Base-by-base conservation (phyloP, 2,113 vertebrate species). In the Astur gentilis region DNA sequence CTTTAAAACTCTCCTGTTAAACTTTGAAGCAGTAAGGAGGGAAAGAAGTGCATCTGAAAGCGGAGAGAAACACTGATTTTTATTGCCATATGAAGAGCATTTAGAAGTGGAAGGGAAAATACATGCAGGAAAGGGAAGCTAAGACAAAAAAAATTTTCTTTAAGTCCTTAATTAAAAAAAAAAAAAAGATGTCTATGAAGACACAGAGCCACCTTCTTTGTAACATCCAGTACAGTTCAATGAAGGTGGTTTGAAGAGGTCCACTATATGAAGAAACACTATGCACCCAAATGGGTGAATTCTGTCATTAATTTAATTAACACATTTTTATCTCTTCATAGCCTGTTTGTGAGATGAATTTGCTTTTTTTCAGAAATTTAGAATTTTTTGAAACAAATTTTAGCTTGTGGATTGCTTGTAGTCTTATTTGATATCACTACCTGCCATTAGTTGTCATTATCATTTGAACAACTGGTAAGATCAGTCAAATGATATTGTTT, bases 1-100 rank as follows among this genome's bases (percentile, higher is more conserved):
- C 81, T 83, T 96, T 85, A 89, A 94, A 97, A 93, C 70, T 88
- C 92, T 86, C 65, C 36, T 94, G 72, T 61, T 90, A 86, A 97
- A 98, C 79, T 96, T 96, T 65, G 78, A 84, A 82, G 80, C 71
- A 86, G 44, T 76, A 87, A 52, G 71, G 18, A 93, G 50, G 32
- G 36, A 97, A 97, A 95, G 36, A 94, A 82, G 65, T 60, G 54
- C 15, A 90, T 60, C 29, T 62, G 25, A 50, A 84, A 84, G n/a
- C 45, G 15, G 11, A 87, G 52, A 88, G 18, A 87, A 57, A 76
- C 19, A 44, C 7, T 72, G 23, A 49, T 67, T 83, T 82, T 89
- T 90, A 40, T 49, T 86, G 18, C 20, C 50, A 17, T 69, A 55
- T 55, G n/a, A 86, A 71, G 50, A 90, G 4, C 7, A 70, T 75